These are phyloP conservation scores for Haliclona indistincta DNA, from an alignment of 37 sponge, comb jelly and placozoan genomes.

Conservation along the genomic window DNA sequence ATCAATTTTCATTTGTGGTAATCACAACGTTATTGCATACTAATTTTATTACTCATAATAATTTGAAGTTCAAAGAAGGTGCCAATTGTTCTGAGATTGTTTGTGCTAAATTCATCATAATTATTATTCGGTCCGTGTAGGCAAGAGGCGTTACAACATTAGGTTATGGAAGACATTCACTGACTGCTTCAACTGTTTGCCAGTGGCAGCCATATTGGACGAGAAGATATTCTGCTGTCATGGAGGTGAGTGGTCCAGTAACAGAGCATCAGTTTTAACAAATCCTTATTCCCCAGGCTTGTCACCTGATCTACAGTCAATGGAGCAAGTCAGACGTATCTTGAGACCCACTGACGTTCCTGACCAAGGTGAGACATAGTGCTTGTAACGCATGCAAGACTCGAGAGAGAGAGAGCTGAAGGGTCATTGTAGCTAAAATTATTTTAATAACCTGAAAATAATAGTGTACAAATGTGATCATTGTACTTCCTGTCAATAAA, in stretches of 20 bases:
- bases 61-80: too few relatives aligned
- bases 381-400: background rate
- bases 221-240: constrained; percentile 99
- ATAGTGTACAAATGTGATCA: too few relatives aligned
- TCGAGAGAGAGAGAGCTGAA: too few relatives aligned
- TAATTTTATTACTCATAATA: too few relatives aligned
- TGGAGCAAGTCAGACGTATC: constrained; percentile 97
- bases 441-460: too few relatives aligned
- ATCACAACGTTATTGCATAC: too few relatives aligned
- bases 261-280: constrained; percentile 1
- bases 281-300: constrained; percentile 47
- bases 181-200: constrained; percentile 99
- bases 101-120: too few relatives aligned
- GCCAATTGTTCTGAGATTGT: too few relatives aligned
- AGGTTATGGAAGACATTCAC: constrained; percentile 99
- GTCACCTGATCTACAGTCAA: constrained; percentile 96
- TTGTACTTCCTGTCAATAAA: too few relatives aligned
- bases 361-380: constrained; percentile 75
- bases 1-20: too few relatives aligned
- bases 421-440: too few relatives aligned
- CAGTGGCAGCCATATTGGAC: constrained; percentile 97
- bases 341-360: constrained; percentile 99
- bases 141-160: constrained; percentile 98
- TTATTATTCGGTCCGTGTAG: too few relatives aligned
- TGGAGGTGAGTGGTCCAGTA: constrained; percentile 71